Percentiles rank a stretch among this genome's conserved stretches.
Evolutionary conservation across 2,113 vertebrate species (phyloP).

Genomic region (Bubo scandiacus): DNA sequence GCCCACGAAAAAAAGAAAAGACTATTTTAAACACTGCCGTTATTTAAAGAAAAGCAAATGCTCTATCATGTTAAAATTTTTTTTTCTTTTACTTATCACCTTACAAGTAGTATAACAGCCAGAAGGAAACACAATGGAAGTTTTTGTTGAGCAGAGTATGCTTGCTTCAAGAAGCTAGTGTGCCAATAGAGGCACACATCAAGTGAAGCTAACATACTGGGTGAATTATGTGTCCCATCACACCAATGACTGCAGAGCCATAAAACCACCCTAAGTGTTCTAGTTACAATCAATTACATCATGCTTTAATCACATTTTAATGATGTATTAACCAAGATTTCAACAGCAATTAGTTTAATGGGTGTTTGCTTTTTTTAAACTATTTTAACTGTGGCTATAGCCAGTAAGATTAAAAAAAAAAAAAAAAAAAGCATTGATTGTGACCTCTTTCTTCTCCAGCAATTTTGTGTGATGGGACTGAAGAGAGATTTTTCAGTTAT

Average conservation of each 20-base stretch:
- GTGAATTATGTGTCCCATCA: conserved; percentile 72
- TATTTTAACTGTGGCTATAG: conserved; percentile 51
- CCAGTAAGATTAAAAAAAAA: conserved; percentile 15
- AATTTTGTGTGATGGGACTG: neutral
- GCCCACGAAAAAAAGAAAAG: neutral
- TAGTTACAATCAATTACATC: conserved; percentile 67
- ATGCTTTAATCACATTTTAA: conserved; percentile 70
- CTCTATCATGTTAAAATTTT: neutral
- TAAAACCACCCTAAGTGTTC: conserved; percentile 68
- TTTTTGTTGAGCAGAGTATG: conserved; percentile 31
- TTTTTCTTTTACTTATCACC: neutral
- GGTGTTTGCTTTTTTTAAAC: conserved; percentile 15
- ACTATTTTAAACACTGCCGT: neutral
- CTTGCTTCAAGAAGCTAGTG: neutral
- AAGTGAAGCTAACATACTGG: conserved; percentile 60
- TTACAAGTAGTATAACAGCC: neutral
- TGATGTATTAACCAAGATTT: conserved; percentile 75
- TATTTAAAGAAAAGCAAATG: neutral
- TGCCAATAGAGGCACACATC: conserved; percentile 23
- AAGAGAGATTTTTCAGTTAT: neutral
- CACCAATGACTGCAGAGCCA: conserved; percentile 58
- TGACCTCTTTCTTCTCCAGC: conserved; percentile 39
- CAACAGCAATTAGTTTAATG: conserved; percentile 56
- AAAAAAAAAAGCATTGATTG: conserved; percentile 22
- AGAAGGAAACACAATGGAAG: conserved; percentile 38